phyloP scores from a whole-genome alignment of 1,140 invertebrate species.

The Metopolophium dirhodum region DNA sequence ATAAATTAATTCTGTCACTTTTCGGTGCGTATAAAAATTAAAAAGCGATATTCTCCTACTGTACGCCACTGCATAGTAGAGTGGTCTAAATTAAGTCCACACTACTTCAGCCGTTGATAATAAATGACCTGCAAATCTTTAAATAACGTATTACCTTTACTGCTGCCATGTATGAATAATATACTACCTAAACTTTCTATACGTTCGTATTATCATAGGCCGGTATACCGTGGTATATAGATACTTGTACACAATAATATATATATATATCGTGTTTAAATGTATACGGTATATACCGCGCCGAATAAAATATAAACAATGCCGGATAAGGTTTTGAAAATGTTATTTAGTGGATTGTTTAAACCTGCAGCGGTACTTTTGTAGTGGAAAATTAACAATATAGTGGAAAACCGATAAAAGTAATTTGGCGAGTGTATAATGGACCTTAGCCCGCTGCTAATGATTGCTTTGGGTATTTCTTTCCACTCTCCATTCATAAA shows the following conservation, averaged over 20 bases:
- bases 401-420: conserved; percentile 1
- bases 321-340: background rate
- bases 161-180: background rate
- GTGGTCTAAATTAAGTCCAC: background rate
- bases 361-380: background rate
- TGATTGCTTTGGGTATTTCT: background rate
- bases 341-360: background rate
- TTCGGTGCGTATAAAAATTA: background rate
- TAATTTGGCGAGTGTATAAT: background rate
- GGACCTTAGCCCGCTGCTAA: background rate
- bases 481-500: conserved; percentile 3
- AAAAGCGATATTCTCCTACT: background rate
- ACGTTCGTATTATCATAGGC: background rate
- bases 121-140: background rate
- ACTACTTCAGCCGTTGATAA: background rate
- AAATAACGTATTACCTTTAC: background rate
- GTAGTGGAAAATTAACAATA: background rate
- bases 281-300: background rate
- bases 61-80: background rate
- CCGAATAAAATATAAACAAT: conserved; percentile 23
- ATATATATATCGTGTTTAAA: background rate
- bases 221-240: background rate
- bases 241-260: background rate
- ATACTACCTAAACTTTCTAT: background rate
- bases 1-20: too few species aligned